A percentile compares a stretch with the other conserved stretches of the same genome.
These are phyloP conservation scores for Tiliacea citrago DNA, from an alignment of 2,888 invertebrate genomes.

Conservation along the genomic window DNA sequence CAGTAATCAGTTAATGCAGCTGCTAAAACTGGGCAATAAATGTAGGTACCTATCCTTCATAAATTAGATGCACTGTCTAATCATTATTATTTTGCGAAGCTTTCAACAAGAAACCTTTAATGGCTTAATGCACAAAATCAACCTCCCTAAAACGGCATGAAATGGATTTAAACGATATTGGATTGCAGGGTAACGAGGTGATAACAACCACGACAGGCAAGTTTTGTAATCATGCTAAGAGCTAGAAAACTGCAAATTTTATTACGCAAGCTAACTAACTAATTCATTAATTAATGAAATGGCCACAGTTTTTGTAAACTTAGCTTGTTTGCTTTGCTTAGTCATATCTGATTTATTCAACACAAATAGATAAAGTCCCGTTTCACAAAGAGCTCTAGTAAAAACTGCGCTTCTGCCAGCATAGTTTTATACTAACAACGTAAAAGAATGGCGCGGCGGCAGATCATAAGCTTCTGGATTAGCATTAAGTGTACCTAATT, in stretches of 20 bases:
- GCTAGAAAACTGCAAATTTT: slow-evolving; percentile 69
- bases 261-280: slow-evolving; percentile 67
- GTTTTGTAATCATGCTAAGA: slow-evolving; percentile 72
- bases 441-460: background rate
- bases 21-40: background rate
- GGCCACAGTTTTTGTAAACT: slow-evolving; percentile 38
- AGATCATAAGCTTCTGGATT: slow-evolving; percentile 10
- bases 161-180: slow-evolving; percentile 50
- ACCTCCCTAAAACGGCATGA: slow-evolving; percentile 52
- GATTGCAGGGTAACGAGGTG: slow-evolving; percentile 55
- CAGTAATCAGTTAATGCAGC: background rate
- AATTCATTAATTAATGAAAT: slow-evolving; percentile 63
- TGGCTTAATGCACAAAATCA: slow-evolving; percentile 46
- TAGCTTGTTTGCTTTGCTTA: background rate
- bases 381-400: slow-evolving; percentile 2
- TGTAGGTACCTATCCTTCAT: slow-evolving; percentile 4
- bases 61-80: slow-evolving; percentile 16
- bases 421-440: slow-evolving; percentile 30
- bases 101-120: slow-evolving; percentile 28
- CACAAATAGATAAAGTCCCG: slow-evolving; percentile 31
- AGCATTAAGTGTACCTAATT: slow-evolving; percentile 24
- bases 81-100: slow-evolving; percentile 1
- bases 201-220: slow-evolving; percentile 64
- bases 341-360: slow-evolving; percentile 50
- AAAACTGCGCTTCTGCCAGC: slow-evolving; percentile 9